A percentile compares a stretch with the other conserved stretches of the same genome.
phyloP scores from a whole-genome alignment of 2,888 invertebrate genomes.

The Troides aeacus region DNA sequence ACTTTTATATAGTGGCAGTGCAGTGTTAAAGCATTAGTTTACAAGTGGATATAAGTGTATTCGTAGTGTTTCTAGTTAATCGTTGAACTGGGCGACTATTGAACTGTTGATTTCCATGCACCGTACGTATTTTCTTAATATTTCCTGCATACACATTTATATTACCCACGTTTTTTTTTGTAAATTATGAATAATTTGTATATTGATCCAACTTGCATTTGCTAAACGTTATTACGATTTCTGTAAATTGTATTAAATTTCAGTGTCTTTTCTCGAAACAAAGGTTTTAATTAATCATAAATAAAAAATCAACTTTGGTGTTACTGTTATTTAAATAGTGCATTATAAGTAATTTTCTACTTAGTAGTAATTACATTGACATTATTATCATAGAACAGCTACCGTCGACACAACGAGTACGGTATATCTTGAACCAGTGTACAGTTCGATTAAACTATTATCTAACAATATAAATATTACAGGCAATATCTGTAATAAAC shows the following conservation, averaged over 20 bases:
- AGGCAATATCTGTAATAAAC: too few relatives aligned
- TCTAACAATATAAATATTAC: too few relatives aligned
- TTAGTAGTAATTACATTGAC: background rate
- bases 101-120: conserved; percentile 62
- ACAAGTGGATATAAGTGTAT: conserved; percentile 41
- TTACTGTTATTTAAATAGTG: background rate
- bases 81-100: conserved; percentile 44
- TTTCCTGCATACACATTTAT: conserved; percentile 32
- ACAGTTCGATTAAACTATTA: background rate
- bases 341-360: background rate
- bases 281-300: background rate
- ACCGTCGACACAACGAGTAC: background rate
- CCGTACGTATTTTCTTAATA: conserved; percentile 57
- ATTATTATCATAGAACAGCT: background rate
- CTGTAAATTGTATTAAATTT: background rate
- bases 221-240: background rate
- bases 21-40: conserved; percentile 46
- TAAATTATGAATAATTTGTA: conserved; percentile 15
- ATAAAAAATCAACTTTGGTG: background rate
- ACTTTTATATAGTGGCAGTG: conserved; percentile 42
- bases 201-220: background rate
- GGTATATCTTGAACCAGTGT: background rate
- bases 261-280: background rate
- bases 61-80: conserved; percentile 44
- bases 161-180: conserved; percentile 8